These are phyloP conservation scores for Phymanthus crucifer DNA, from an alignment of 92 coral and sea anemone genomes.

Conservation along the genomic window DNA sequence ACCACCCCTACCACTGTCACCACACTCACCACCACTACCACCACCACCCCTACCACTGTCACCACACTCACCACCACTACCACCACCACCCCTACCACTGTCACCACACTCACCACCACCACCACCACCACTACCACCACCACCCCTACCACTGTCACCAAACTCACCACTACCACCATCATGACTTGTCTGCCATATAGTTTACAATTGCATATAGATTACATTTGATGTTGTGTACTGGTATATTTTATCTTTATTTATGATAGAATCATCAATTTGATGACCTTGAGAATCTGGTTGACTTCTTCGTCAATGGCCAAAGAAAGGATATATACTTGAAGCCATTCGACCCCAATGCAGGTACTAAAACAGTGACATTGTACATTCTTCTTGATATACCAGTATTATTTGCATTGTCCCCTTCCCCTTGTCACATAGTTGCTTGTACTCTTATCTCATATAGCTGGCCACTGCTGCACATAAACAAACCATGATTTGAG, in stretches of 20 bases:
- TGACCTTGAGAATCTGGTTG: conserved; percentile 51
- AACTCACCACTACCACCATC: not conserved
- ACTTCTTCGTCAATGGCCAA: conserved; percentile 56
- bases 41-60: not conserved
- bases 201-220: no score
- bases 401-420: no score
- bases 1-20: no score
- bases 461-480: no score
- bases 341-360: conserved; percentile 34
- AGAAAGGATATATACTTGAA: conserved; percentile 52
- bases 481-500: no score
- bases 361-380: not conserved
- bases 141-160: not conserved
- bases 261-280: conserved; percentile 60
- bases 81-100: not conserved
- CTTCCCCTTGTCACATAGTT: no score
- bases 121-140: not conserved
- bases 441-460: no score
- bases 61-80: not conserved
- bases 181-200: not conserved
- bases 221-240: no score
- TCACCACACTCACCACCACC: not conserved
- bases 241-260: not conserved
- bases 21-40: not conserved
- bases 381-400: no score